These are phyloP conservation scores for Euplexia lucipara DNA, from an alignment of 2,888 invertebrate genomes.

Conservation along the genomic window DNA sequence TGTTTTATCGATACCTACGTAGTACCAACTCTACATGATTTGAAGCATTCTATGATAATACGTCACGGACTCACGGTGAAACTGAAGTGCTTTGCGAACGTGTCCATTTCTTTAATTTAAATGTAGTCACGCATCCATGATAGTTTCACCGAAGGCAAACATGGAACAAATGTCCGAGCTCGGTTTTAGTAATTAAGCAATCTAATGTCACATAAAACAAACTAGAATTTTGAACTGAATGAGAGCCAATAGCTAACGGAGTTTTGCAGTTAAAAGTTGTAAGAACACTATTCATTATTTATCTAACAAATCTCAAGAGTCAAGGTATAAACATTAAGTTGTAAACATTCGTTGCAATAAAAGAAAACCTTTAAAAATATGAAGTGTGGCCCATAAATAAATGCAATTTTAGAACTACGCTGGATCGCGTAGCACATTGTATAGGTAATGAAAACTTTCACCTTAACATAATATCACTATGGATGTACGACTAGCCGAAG, in stretches of 20 bases:
- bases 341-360: no score
- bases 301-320: no score
- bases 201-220: not conserved
- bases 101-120: conserved; percentile 54
- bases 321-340: no score
- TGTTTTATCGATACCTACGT: conserved; percentile 64
- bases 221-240: not conserved
- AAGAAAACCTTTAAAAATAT: no score
- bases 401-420: not conserved
- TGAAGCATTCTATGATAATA: conserved; percentile 22
- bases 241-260: no score
- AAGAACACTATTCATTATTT: no score
- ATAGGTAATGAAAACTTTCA: no score
- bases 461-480: conserved; percentile 37
- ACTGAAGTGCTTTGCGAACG: conserved; percentile 49
- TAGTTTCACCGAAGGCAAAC: not conserved
- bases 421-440: no score
- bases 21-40: conserved; percentile 32
- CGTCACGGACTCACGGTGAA: conserved; percentile 51
- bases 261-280: no score
- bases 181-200: not conserved
- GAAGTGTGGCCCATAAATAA: no score
- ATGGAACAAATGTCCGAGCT: not conserved
- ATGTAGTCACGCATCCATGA: conserved; percentile 42
- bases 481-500: conserved; percentile 66